phyloP scores from a whole-genome alignment of 64 coral and sea anemone species.

The Montipora cactus region DNA sequence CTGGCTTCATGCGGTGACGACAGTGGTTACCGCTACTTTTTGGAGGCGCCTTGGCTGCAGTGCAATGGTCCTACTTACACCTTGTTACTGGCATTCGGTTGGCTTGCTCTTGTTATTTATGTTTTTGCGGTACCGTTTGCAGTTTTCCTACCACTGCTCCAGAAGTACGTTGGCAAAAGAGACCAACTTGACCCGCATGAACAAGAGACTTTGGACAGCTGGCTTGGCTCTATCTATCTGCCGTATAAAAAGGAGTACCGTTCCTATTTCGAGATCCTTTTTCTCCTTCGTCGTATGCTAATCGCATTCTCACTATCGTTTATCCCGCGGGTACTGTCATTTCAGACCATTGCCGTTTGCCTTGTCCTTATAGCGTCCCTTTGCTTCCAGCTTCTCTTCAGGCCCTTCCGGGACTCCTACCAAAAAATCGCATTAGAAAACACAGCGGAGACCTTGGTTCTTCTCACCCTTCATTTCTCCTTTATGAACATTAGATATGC shows the following conservation, averaged over 20 bases:
- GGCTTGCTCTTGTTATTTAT: slow-evolving; percentile 35
- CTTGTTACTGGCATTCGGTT: slow-evolving; percentile 37
- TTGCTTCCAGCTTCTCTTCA: slow-evolving; percentile 41
- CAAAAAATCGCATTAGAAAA: slow-evolving; percentile 41
- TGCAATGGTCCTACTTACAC: slow-evolving; percentile 48
- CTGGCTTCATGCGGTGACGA: slow-evolving; percentile 67
- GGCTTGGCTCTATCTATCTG: slow-evolving; percentile 75
- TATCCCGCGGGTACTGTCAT: slow-evolving; percentile 16
- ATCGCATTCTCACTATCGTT: slow-evolving; percentile 54
- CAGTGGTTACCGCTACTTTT: slow-evolving; percentile 18
- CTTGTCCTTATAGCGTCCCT: slow-evolving; percentile 12
- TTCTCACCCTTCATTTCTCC: slow-evolving; percentile 54
- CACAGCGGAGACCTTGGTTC: slow-evolving; percentile 31
- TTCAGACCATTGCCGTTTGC: slow-evolving; percentile 48
- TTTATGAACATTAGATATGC: slow-evolving; percentile 42
- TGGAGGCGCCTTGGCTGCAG: slow-evolving; percentile 72
- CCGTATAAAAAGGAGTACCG: slow-evolving; percentile 54
- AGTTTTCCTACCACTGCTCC: slow-evolving; percentile 68
- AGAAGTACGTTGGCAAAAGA: background rate
- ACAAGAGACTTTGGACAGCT: slow-evolving; percentile 63
- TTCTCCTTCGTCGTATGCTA: slow-evolving; percentile 59
- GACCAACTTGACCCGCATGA: background rate
- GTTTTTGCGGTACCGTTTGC: slow-evolving; percentile 64
- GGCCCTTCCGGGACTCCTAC: slow-evolving; percentile 36
- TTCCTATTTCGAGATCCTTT: slow-evolving; percentile 60